Conservation (phyloP, 1,140 invertebrate species). For the Amphibalanus amphitrite region DNA sequence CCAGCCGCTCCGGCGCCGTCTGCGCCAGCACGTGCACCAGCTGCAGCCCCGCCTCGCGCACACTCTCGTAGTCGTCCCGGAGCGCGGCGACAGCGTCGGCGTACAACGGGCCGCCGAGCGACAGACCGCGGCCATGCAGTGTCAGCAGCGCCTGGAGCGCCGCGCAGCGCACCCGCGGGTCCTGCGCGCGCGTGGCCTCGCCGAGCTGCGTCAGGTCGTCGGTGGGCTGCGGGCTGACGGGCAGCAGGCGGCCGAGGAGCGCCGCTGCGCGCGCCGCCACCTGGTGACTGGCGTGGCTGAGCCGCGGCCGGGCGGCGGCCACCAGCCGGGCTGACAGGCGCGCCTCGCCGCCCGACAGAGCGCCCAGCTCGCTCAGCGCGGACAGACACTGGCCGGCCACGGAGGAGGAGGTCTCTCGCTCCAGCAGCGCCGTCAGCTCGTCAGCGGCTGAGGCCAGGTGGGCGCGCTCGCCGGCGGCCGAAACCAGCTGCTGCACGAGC, state of each 20-base stretch:
- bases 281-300: not conserved
- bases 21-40: constrained; percentile 52
- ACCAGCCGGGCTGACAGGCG: not conserved
- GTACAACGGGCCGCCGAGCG: constrained; percentile 39
- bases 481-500: not conserved
- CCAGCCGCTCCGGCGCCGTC: constrained; percentile 70
- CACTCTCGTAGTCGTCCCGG: constrained; percentile 87
- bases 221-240: not conserved
- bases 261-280: not conserved
- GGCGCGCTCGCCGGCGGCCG: not conserved
- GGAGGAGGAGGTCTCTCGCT: not conserved
- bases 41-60: constrained; percentile 64
- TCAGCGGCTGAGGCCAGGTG: not conserved
- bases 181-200: not conserved
- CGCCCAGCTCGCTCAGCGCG: not conserved
- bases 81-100: constrained; percentile 60
- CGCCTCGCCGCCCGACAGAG: not conserved
- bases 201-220: not conserved
- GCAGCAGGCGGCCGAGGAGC: not conserved
- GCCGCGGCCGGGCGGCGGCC: not conserved
- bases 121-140: not conserved
- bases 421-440: not conserved
- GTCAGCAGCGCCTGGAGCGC: not conserved
- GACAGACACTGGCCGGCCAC: not conserved
- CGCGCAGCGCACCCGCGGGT: not conserved